Evolutionary conservation across 2,113 vertebrate species (phyloP).

Genomic region (Ptilonorhynchus violaceus): DNA sequence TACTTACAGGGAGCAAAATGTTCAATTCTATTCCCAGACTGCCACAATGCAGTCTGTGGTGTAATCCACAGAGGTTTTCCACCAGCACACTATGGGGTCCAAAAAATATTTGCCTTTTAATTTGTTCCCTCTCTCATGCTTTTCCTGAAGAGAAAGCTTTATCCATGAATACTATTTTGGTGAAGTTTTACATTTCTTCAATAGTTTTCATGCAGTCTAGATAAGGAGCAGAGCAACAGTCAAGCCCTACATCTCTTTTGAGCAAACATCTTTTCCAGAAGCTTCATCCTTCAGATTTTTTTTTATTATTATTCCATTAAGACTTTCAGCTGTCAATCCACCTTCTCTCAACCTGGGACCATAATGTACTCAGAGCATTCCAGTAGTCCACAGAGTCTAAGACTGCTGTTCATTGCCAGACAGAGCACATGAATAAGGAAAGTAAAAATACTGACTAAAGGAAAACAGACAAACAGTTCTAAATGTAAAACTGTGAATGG

Average conservation of each 20-base stretch:
- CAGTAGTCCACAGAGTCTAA: background rate
- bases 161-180: background rate
- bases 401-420: background rate
- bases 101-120: background rate
- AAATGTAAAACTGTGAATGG: background rate
- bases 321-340: background rate
- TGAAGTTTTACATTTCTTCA: background rate
- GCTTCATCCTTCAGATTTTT: background rate
- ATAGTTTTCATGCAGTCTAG: background rate
- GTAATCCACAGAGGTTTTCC: background rate
- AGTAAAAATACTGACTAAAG: background rate
- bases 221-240: background rate
- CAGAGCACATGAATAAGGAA: background rate
- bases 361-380: background rate
- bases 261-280: background rate
- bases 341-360: background rate
- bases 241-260: background rate
- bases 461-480: background rate
- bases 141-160: background rate
- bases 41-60: background rate
- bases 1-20: background rate
- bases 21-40: background rate
- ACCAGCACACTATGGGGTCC: background rate
- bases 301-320: background rate
- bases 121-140: background rate